These are phyloP conservation scores for Mus spretus DNA, from an alignment of 2,797 vertebrate genomes.

Conservation along the genomic window DNA sequence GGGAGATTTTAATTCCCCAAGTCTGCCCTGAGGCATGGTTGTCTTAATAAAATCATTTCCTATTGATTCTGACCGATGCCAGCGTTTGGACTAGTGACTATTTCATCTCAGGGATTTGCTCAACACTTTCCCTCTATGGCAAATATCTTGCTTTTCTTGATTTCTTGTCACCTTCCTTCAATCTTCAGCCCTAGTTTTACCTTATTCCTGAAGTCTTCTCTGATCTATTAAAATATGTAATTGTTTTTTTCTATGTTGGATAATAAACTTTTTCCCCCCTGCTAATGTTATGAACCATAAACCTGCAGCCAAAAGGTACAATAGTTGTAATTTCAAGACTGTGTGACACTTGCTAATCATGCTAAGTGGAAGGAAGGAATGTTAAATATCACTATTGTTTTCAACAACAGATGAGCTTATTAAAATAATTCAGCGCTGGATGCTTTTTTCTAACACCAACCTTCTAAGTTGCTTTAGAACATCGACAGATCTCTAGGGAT, in stretches of 20 bases:
- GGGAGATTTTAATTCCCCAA: constrained; percentile 37
- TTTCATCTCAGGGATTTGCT: constrained; percentile 34
- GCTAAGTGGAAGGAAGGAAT: constrained; percentile 61
- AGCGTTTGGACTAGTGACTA: not conserved
- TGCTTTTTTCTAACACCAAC: not conserved
- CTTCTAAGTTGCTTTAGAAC: constrained; percentile 21
- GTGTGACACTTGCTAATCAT: constrained; percentile 64
- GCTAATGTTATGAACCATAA: constrained; percentile 36
- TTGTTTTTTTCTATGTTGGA: constrained; percentile 25
- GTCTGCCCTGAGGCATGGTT: not conserved
- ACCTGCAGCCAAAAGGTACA: constrained; percentile 36
- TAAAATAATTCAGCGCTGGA: constrained; percentile 51
- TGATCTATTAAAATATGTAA: constrained; percentile 12
- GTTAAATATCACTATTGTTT: constrained; percentile 62
- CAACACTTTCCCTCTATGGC: not conserved
- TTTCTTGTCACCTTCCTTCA: constrained; percentile 39
- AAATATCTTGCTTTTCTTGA: constrained; percentile 29
- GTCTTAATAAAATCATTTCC: constrained; percentile 45
- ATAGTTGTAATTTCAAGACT: constrained; percentile 51
- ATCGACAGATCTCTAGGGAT: constrained; percentile 16
- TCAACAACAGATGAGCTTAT: constrained; percentile 59
- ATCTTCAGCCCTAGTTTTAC: not conserved
- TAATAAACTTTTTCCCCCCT: constrained; percentile 15
- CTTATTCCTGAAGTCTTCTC: constrained; percentile 39
- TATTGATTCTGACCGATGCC: constrained; percentile 43